These are phyloP conservation scores for Hafferia zeledoni DNA, from an alignment of 2,797 vertebrate genomes.

Conservation along the genomic window DNA sequence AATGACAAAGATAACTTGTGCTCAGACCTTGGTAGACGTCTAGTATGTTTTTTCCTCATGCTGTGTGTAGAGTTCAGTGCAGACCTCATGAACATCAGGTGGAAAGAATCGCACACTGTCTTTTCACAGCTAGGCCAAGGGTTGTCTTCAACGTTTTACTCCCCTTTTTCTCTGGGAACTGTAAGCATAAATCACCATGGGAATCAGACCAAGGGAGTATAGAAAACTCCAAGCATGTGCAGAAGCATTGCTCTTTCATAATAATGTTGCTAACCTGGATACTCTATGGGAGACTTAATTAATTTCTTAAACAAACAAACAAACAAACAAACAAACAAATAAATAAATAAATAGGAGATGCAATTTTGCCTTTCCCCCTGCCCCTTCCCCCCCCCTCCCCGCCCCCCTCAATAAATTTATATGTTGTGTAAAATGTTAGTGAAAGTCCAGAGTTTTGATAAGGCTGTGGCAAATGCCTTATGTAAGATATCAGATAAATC, in stretches of 20 bases:
- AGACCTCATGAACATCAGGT: background rate
- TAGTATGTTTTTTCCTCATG: background rate
- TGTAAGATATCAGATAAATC: background rate
- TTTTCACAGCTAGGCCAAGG: background rate
- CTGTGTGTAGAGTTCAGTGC: background rate
- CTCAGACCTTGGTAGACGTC: background rate
- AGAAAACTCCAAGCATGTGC: background rate
- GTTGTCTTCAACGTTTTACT: background rate
- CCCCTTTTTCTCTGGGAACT: background rate
- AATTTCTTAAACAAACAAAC: background rate
- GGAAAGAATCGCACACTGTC: background rate
- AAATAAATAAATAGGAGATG: background rate
- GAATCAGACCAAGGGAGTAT: background rate
- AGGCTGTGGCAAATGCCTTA: background rate
- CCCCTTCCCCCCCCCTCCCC: too few relatives aligned
- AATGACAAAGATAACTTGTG: background rate
- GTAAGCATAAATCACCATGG: background rate
- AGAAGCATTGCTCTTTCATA: background rate
- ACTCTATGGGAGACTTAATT: fast-evolving
- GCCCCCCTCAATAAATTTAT: too few relatives aligned
- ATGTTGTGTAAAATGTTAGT: background rate
- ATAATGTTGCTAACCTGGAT: background rate
- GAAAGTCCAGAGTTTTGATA: background rate
- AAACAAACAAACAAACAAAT: background rate
- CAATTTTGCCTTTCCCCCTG: too few relatives aligned